Conservation (phyloP, 92 coral and sea anemone species). For the Palythoa heliodiscus region DNA sequence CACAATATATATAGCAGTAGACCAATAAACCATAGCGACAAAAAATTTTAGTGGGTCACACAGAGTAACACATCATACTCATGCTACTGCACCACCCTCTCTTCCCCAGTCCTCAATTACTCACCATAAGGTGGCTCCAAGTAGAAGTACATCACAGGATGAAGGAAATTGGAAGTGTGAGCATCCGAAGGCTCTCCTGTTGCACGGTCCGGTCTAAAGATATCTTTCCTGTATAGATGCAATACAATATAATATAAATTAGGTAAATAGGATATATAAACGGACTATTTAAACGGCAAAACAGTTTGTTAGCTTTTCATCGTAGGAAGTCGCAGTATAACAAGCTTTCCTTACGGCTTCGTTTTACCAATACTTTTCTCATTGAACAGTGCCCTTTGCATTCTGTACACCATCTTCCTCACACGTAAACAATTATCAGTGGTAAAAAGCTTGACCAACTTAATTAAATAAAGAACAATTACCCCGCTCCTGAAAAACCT, state of each 20-base stretch:
- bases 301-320: too few relatives aligned
- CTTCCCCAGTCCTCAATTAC: not conserved
- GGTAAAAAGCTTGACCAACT: not conserved
- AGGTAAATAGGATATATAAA: too few relatives aligned
- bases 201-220: constrained; percentile 81
- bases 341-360: too few relatives aligned
- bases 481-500: constrained; percentile 94
- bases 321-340: too few relatives aligned
- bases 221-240: constrained; percentile 72
- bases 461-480: constrained; percentile 9
- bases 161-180: constrained; percentile 38
- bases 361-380: too few relatives aligned
- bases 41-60: too few relatives aligned
- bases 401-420: too few relatives aligned
- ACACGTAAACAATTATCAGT: not conserved
- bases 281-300: too few relatives aligned
- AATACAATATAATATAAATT: not conserved
- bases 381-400: too few relatives aligned
- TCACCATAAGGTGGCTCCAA: constrained; percentile 72
- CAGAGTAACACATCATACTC: too few relatives aligned
- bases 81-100: not conserved
- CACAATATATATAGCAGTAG: too few relatives aligned
- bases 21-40: too few relatives aligned
- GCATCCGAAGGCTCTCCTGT: constrained; percentile 82
- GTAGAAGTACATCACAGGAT: constrained; percentile 96